Conservation (phyloP, 2,113 vertebrate species). For the Petrocephalus zakoni region DNA sequence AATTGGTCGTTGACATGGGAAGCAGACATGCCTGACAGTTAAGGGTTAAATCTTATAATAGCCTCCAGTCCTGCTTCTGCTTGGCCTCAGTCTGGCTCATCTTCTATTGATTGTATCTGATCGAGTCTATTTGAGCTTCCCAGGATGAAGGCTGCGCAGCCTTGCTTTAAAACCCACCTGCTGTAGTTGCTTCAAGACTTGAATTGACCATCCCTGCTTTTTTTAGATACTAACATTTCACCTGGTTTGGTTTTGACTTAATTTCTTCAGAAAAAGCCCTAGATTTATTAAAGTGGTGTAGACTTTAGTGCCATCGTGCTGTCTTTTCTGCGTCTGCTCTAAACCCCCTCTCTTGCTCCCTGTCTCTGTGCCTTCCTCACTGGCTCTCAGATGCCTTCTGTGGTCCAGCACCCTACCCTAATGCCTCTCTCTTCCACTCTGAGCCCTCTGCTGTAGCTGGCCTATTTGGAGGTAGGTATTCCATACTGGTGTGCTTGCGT, state of each 20-base stretch:
- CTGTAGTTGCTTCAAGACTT: not conserved
- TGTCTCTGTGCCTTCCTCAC: slow-evolving; percentile 43
- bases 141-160: not conserved
- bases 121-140: not conserved
- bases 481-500: not conserved
- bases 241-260: slow-evolving; percentile 3
- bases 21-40: not conserved
- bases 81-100: not conserved
- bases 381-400: slow-evolving; percentile 77
- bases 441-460: slow-evolving; percentile 75
- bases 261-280: slow-evolving; percentile 43
- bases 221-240: slow-evolving; percentile 9
- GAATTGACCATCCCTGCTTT: not conserved
- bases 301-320: slow-evolving; percentile 1
- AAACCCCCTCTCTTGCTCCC: slow-evolving; percentile 31
- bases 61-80: not conserved
- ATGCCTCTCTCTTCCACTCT: slow-evolving; percentile 66
- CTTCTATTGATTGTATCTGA: not conserved
- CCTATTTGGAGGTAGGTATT: slow-evolving; percentile 78
- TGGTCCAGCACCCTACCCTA: slow-evolving; percentile 72
- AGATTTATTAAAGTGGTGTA: slow-evolving; percentile 18
- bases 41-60: not conserved
- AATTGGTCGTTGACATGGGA: not conserved
- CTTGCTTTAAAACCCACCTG: not conserved
- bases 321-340: slow-evolving; percentile 25